phyloP scores from a whole-genome alignment of 2,113 vertebrate genomes.

The Sphyrna mokarran region DNA sequence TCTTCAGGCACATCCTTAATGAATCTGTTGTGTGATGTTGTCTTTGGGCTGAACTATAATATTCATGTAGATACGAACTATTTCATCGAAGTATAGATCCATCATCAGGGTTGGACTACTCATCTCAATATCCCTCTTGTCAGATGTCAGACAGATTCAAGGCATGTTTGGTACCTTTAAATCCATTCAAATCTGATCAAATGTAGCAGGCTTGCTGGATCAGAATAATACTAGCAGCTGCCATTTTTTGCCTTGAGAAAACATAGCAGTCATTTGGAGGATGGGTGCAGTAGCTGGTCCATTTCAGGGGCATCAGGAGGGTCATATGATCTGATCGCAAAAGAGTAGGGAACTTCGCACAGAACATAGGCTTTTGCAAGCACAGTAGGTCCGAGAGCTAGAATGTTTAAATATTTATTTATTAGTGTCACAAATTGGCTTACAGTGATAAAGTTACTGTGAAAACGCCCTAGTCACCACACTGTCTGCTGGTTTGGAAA shows the following conservation, averaged over 20 bases:
- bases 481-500: too few species aligned
- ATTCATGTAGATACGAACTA: neutral
- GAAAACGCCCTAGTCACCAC: too few species aligned
- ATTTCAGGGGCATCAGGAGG: too few species aligned
- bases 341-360: too few species aligned
- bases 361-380: too few species aligned
- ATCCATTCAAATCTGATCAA: neutral
- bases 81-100: neutral
- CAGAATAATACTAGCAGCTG: neutral
- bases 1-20: neutral
- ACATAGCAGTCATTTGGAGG: neutral
- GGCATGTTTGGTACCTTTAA: neutral
- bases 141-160: neutral
- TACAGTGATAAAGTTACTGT: too few species aligned
- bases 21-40: neutral
- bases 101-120: neutral
- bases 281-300: too few species aligned
- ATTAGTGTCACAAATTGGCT: too few species aligned
- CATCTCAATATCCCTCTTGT: neutral
- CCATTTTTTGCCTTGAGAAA: neutral
- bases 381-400: too few species aligned
- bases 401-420: too few species aligned
- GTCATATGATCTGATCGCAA: too few species aligned
- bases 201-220: neutral
- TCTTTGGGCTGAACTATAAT: neutral